A percentile compares a stretch with the other conserved stretches of the same genome.
These are phyloP conservation scores for Phymastichus coffea DNA, from an alignment of 1,140 invertebrate species.

Conservation along the genomic window DNA sequence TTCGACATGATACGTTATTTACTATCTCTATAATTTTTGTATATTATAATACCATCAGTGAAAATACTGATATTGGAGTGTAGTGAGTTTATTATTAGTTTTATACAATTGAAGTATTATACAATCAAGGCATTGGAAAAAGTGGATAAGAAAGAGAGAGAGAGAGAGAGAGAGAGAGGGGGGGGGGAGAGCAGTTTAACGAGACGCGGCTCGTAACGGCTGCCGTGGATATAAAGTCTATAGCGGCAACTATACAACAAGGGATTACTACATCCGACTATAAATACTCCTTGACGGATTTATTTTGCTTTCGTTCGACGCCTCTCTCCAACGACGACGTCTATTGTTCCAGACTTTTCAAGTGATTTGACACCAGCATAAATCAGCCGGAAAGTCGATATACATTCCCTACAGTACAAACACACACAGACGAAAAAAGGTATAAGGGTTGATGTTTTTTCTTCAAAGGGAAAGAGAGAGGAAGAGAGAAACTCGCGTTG, in stretches of 20 bases:
- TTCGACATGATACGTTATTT: too few species aligned
- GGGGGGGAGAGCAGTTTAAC: too few species aligned
- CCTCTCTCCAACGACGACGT: slow-evolving; percentile 8
- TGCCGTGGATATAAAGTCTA: slow-evolving; percentile 9
- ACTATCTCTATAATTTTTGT: too few species aligned
- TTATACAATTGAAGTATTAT: too few species aligned
- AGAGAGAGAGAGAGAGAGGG: too few species aligned
- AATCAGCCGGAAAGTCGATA: slow-evolving; percentile 26
- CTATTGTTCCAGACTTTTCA: slow-evolving; percentile 27
- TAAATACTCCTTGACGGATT: slow-evolving; percentile 25
- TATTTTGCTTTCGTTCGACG: slow-evolving; percentile 20
- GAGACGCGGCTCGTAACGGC: not conserved
- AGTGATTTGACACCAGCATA: slow-evolving; percentile 26
- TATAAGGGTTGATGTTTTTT: not conserved
- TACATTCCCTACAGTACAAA: not conserved
- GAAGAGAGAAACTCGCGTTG: not conserved
- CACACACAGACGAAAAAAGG: not conserved
- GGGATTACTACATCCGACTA: slow-evolving; percentile 19
- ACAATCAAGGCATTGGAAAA: too few species aligned
- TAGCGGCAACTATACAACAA: not conserved
- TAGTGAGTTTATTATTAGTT: too few species aligned
- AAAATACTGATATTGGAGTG: too few species aligned
- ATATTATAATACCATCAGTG: too few species aligned
- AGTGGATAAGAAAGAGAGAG: too few species aligned
- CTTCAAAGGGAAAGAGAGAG: not conserved